Evolutionary conservation across 2,888 invertebrate genomes (phyloP), one percentile per base, ranked within the genome.

Genomic region (Urechis unicinctus): DNA sequence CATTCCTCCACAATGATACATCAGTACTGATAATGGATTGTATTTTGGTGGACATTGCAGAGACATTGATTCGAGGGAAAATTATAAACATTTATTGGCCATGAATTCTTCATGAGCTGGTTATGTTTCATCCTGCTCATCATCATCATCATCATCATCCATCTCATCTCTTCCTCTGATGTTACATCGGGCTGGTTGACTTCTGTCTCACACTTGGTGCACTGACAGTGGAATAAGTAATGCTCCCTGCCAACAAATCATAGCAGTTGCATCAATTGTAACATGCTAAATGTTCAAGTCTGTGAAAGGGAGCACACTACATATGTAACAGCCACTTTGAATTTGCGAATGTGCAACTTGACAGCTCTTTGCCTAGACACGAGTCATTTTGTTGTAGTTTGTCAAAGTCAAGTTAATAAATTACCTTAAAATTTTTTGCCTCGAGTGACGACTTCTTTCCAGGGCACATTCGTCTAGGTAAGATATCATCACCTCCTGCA

Each of bases 401-500:
- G 9, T 36, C 17, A 36, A 9, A 13, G 36, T 36, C 9, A 17
- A 13, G 17, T 36, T 36, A 36, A 36, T 36, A 13, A 36, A 36
- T 36, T 5, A 31, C 50, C 26, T 79, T n/a, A 83, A 73, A 55
- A 86, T 83, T 80, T 91, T 91, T 70, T 89, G 89, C 61, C 95
- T 82, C 0, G 90, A 88, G 81, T 94, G 89, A 64, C 93, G 83
- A 41, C 91, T 91, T 58, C 91, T 81, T 58, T 84, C 83, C 59
- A 89, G 75, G 50, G 85, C 83, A 71, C 93, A 94, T 61, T 91
- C 90, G 68, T 90, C 91, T 62, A 96, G 81, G 76, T 96, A 96
- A 61, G 89, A 89, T 66, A 92, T 92, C 63, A 84, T 87, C 60
- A 96, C 89, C 79, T 95, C 95, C 58, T 77, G 61, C 9, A 67